phyloP scores from a whole-genome alignment of 2,113 vertebrate genomes.

The Mola mola region DNA sequence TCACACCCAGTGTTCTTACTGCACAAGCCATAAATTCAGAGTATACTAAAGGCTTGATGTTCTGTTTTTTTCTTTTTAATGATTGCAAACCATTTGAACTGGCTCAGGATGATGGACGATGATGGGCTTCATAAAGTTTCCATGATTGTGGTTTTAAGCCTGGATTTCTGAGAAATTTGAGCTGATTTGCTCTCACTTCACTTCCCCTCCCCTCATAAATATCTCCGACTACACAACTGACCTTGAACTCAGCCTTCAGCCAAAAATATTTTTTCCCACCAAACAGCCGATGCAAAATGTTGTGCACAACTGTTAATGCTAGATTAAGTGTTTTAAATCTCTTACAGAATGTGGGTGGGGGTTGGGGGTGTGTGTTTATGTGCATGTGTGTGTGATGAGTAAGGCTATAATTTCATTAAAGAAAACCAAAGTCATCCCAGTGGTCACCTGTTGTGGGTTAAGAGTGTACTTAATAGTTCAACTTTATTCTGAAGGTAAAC shows the following conservation, averaged over 20 bases:
- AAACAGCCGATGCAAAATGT: conserved; percentile 31
- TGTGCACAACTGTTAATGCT: conserved; percentile 34
- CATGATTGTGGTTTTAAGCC: conserved; percentile 42
- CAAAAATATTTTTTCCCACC: conserved; percentile 9
- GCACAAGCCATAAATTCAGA: no score
- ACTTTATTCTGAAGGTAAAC: conserved; percentile 83
- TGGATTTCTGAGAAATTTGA: conserved; percentile 46
- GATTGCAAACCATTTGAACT: conserved; percentile 35
- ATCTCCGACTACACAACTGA: conserved; percentile 18
- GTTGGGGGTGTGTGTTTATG: neutral
- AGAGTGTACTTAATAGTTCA: conserved; percentile 40
- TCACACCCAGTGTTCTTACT: no score
- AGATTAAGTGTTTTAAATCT: conserved; percentile 61
- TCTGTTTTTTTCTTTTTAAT: conserved; percentile 34
- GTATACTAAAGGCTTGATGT: conserved; percentile 31
- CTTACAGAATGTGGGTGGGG: conserved; percentile 16
- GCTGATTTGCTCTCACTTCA: conserved; percentile 41
- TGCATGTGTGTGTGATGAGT: neutral
- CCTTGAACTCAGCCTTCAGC: neutral
- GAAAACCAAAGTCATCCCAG: conserved; percentile 20
- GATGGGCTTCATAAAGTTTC: conserved; percentile 47
- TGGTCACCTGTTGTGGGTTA: conserved; percentile 30
- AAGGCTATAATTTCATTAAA: conserved; percentile 9
- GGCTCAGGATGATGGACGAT: conserved; percentile 21
- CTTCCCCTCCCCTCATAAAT: conserved; percentile 33